Base-by-base conservation (phyloP, 1,140 invertebrate genomes). In the Cyclina sinensis region DNA sequence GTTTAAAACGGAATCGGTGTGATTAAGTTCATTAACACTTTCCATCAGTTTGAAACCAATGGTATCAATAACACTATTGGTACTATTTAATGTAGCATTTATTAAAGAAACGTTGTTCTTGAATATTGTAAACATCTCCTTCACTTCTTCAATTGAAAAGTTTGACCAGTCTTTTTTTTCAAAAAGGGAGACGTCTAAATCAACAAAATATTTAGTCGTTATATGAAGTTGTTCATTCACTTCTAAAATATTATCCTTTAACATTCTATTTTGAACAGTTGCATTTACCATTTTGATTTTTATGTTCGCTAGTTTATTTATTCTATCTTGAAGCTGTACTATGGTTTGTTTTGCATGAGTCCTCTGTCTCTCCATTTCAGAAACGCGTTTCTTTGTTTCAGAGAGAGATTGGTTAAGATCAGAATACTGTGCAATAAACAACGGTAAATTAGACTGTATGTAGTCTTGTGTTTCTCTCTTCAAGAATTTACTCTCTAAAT, bases 391-490 rank as follows among this genome's bases (percentile, higher is more conserved):
- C 3, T n/a, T 54, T 27, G 48, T 54, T 24, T 54, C 48, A 54
- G 14, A 5, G 9, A 70, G 37, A 1, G 65, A 70, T 35, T 70
- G 16, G 32, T 70, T 70, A 7, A 39, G 7, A 9, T 37, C 16
- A 37, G 35, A 5, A 37, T 37, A 70, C 35, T 37, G 32, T 37
- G 30, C 0, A 18, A 70, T 2, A 3, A 70, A 39, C 7, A 9
- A 3, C 18, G 21, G 59, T 11, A 65, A 16, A 32, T 84, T 4
- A 24, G 4, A 12, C 65, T 37, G 0, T 21, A 84, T 14, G 74
- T 21, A 84, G 30, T 84, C 68, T 9, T 32, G 16, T 30, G 73
- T 84, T 70, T 84, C 82, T 84, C 57, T 24, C 70, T 84, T 62
- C 32, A 74, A 73, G 24, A 54, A 73, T 24, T 70, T 51, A 0